Conservation (phyloP, 2,797 vertebrate species). For the Vespertilio murinus region DNA sequence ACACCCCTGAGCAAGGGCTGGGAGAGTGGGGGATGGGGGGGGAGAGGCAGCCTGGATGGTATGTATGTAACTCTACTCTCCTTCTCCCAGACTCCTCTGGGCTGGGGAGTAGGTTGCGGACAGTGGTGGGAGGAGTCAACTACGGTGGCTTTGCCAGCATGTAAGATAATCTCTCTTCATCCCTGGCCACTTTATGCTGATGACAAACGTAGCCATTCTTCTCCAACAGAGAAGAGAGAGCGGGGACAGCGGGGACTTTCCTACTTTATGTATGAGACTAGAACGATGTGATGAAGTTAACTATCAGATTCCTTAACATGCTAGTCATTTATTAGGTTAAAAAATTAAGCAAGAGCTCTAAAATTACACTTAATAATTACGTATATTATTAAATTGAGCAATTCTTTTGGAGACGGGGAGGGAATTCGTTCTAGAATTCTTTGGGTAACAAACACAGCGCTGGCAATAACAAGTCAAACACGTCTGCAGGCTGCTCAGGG, state of each 20-base stretch:
- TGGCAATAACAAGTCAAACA: neutral
- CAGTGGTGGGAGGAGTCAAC: neutral
- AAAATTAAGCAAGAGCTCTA: constrained; percentile 21
- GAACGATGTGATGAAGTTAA: neutral
- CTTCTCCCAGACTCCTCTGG: neutral
- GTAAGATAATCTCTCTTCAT: neutral
- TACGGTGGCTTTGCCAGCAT: neutral
- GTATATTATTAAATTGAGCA: neutral
- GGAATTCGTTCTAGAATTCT: neutral
- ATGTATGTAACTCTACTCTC: neutral
- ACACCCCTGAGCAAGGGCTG: neutral
- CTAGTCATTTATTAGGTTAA: neutral
- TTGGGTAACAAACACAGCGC: neutral
- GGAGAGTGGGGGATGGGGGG: neutral
- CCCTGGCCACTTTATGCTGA: neutral
- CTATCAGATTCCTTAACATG: neutral
- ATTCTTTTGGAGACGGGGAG: neutral
- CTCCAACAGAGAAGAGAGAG: neutral
- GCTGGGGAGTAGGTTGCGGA: neutral
- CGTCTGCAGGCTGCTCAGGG: neutral
- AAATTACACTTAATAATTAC: neutral
- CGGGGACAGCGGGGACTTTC: neutral
- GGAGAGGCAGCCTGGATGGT: neutral
- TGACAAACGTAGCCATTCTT: neutral
- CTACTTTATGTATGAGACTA: neutral